Evolutionary conservation across 2,888 invertebrate genomes (phyloP).

Genomic region (Neocrepidodera transversa): DNA sequence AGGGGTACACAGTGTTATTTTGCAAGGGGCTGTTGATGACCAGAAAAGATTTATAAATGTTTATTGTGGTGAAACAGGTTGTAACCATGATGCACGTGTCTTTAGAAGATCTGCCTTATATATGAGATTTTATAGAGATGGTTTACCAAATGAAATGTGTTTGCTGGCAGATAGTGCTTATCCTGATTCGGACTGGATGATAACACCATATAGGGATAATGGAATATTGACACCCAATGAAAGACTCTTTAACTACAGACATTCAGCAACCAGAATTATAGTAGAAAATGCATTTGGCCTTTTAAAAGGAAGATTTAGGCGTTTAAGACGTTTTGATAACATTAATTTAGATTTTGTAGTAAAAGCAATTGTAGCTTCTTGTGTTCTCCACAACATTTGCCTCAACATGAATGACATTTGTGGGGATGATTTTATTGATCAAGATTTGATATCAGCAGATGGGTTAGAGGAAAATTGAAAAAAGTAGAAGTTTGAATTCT

Average conservation of each 20-base stretch:
- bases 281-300: no score
- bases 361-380: no score
- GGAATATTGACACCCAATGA: slow-evolving; percentile 6
- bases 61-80: neutral
- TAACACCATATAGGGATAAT: slow-evolving; percentile 18
- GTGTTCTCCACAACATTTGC: no score
- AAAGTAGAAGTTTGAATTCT: no score
- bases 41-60: neutral
- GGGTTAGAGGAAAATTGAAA: no score
- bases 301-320: no score
- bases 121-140: slow-evolving; percentile 36
- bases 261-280: slow-evolving; percentile 7
- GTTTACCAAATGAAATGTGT: slow-evolving; percentile 27
- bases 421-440: no score
- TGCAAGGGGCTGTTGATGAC: no score
- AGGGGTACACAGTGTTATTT: neutral
- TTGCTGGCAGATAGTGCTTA: slow-evolving; percentile 21
- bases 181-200: slow-evolving; percentile 8
- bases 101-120: slow-evolving; percentile 18
- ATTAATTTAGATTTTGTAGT: no score
- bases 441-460: no score
- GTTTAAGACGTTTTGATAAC: no score
- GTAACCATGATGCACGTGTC: neutral
- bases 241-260: slow-evolving; percentile 11
- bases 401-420: no score